These are phyloP conservation scores for Ctenopoma multispine DNA, from an alignment of 2,797 vertebrate species.

Conservation along the genomic window DNA sequence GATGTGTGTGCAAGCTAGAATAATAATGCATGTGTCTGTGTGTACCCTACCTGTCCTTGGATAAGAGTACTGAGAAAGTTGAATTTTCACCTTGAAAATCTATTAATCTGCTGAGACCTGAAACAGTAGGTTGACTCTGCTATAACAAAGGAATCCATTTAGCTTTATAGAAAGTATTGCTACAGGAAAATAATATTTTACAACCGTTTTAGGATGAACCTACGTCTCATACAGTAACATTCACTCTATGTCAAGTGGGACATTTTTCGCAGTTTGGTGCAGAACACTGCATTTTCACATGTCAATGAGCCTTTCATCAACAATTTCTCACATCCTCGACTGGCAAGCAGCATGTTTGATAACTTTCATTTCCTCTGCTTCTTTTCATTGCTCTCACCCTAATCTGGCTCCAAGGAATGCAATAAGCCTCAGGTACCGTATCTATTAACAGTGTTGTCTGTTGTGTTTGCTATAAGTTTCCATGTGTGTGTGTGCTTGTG, in stretches of 20 bases:
- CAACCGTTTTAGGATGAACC: neutral
- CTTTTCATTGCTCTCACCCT: slow-evolving; percentile 91
- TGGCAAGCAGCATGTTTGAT: slow-evolving; percentile 87
- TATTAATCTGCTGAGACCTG: slow-evolving; percentile 9
- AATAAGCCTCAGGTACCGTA: slow-evolving; percentile 98
- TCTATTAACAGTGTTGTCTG: slow-evolving; percentile 83
- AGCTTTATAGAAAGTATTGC: neutral
- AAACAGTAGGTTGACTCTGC: neutral
- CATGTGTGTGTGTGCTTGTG: slow-evolving; percentile 21
- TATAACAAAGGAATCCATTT: neutral
- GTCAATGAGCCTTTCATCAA: slow-evolving; percentile 39
- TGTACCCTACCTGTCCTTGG: slow-evolving; percentile 54
- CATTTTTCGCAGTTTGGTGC: slow-evolving; percentile 7
- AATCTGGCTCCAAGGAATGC: slow-evolving; percentile 95
- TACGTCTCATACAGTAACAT: neutral
- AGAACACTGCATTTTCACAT: slow-evolving; percentile 31
- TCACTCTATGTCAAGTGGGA: neutral
- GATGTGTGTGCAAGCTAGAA: slow-evolving; percentile 19
- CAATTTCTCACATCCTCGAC: slow-evolving; percentile 78
- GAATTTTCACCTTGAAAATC: slow-evolving; percentile 56
- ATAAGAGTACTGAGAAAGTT: slow-evolving; percentile 32
- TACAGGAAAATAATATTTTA: no score
- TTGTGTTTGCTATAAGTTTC: slow-evolving; percentile 50
- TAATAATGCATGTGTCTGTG: slow-evolving; percentile 39
- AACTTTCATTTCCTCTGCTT: slow-evolving; percentile 94